phyloP scores from a whole-genome alignment of 1,140 invertebrate species.

The Lutraria rhynchaena region DNA sequence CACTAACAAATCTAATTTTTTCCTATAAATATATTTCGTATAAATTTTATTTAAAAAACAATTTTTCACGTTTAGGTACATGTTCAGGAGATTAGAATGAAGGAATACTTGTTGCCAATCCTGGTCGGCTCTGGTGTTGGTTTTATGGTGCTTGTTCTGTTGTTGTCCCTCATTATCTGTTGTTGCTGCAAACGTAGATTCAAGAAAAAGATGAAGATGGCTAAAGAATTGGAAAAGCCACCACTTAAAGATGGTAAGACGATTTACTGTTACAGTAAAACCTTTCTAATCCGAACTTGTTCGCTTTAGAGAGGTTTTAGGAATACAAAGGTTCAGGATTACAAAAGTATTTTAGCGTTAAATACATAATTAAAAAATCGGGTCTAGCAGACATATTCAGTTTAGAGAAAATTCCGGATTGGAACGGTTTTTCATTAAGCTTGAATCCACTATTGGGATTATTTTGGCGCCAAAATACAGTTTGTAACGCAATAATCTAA shows the following conservation, averaged over 20 bases:
- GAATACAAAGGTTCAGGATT: no score
- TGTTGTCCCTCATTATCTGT: slow-evolving; percentile 42
- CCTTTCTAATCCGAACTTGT: no score
- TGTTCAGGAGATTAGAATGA: slow-evolving; percentile 51
- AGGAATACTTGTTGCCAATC: slow-evolving; percentile 42
- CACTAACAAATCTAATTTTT: neutral
- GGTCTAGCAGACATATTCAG: no score
- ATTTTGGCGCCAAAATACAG: no score
- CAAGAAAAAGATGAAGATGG: slow-evolving; percentile 51
- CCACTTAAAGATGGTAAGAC: slow-evolving; percentile 32
- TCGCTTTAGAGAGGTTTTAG: no score
- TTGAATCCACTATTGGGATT: no score
- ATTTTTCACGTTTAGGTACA: slow-evolving; percentile 25
- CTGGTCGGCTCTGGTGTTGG: slow-evolving; percentile 48
- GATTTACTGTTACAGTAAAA: no score
- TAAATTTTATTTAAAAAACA: neutral
- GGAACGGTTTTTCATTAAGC: no score
- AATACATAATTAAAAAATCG: no score
- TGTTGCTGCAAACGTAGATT: slow-evolving; percentile 50
- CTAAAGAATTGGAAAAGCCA: slow-evolving; percentile 47
- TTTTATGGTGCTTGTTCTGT: slow-evolving; percentile 45
- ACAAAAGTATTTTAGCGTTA: no score
- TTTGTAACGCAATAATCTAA: no score
- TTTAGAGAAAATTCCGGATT: no score
- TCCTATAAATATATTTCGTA: neutral